These are phyloP conservation scores for Lichenostomus cassidix DNA, from an alignment of 2,113 vertebrate species.

Conservation along the genomic window DNA sequence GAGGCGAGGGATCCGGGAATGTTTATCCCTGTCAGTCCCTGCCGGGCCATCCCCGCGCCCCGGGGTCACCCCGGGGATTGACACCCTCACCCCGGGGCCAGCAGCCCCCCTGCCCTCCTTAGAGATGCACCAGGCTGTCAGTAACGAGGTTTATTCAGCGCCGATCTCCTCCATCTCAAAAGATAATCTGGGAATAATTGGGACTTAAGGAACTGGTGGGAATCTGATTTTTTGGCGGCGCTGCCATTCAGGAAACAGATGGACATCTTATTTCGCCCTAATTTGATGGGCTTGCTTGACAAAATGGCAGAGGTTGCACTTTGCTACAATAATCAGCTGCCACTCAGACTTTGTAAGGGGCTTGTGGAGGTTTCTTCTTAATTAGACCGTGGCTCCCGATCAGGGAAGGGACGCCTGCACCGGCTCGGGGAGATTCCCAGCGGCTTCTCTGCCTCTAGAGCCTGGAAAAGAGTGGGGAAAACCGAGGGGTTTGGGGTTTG, in stretches of 20 bases:
- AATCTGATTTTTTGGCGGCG: conserved; percentile 72
- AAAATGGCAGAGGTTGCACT: conserved; percentile 67
- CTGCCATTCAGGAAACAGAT: conserved; percentile 79
- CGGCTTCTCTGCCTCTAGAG: not conserved
- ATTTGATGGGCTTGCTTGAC: conserved; percentile 74
- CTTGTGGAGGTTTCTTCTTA: conserved; percentile 59
- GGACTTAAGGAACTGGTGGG: conserved; percentile 83
- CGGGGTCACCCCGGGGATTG: conserved; percentile 81
- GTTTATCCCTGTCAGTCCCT: conserved; percentile 79
- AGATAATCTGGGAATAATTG: conserved; percentile 97
- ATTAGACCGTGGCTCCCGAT: conserved; percentile 24
- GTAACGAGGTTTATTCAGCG: conserved; percentile 90
- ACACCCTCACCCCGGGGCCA: conserved; percentile 83
- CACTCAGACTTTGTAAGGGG: conserved; percentile 63
- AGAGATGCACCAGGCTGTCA: conserved; percentile 86
- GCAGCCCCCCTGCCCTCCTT: conserved; percentile 74
- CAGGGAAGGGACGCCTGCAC: not conserved
- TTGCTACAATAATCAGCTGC: conserved; percentile 65
- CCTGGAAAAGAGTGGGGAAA: not conserved
- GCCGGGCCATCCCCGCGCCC: conserved; percentile 77
- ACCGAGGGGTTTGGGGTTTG: not conserved
- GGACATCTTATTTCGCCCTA: conserved; percentile 79
- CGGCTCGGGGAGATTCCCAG: not conserved
- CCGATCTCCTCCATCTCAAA: conserved; percentile 82
- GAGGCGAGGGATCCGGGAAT: conserved; percentile 67